Percentiles rank a stretch among this genome's conserved stretches.
These are phyloP conservation scores for Catharus fuscescens DNA, from an alignment of 2,113 vertebrate genomes.

Conservation along the genomic window DNA sequence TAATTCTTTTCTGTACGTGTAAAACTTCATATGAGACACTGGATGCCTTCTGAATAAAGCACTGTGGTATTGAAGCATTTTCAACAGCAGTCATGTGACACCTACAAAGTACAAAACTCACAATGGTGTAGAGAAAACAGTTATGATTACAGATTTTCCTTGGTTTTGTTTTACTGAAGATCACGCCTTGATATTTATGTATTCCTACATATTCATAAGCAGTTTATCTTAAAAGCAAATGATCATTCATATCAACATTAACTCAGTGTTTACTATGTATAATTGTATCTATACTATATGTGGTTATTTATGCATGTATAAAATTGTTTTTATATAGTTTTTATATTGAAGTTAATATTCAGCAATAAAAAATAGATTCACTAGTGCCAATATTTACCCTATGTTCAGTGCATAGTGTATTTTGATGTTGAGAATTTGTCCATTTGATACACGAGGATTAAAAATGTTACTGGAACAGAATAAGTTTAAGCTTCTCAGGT, in stretches of 20 bases:
- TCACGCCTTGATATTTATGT: neutral
- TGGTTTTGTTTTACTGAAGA: neutral
- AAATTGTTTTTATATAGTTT: neutral
- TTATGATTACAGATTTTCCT: neutral
- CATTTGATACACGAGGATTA: neutral
- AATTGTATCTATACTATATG: neutral
- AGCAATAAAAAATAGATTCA: neutral
- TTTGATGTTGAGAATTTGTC: neutral
- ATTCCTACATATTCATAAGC: neutral
- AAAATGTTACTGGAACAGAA: neutral
- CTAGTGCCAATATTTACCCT: neutral
- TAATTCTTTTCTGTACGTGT: neutral
- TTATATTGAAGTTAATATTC: neutral
- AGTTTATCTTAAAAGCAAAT: neutral
- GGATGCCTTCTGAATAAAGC: neutral
- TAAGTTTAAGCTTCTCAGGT: neutral
- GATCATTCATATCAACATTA: neutral
- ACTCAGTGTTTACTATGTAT: neutral
- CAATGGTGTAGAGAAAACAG: neutral
- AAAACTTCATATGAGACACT: neutral
- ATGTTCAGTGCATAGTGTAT: neutral
- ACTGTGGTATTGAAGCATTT: fast-evolving
- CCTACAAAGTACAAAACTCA: neutral
- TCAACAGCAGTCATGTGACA: neutral
- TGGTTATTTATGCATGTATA: neutral